Percentiles rank a stretch among this genome's conserved stretches.
phyloP scores from a whole-genome alignment of 2,113 vertebrate genomes.

The Todiramphus chloris region DNA sequence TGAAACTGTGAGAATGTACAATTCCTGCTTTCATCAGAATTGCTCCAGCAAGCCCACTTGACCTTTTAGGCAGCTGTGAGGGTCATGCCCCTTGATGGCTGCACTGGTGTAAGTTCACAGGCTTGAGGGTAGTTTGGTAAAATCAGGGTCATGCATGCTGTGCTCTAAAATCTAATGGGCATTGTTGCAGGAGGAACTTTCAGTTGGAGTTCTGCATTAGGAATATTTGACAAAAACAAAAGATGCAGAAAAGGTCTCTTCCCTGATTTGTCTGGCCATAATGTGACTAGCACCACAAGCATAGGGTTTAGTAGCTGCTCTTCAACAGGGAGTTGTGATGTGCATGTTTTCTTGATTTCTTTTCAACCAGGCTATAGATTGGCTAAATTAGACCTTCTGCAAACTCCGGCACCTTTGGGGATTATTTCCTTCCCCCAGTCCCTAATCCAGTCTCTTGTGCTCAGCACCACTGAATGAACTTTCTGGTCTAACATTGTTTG shows the following conservation, averaged over 20 bases:
- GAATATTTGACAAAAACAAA: background rate
- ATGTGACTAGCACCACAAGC: no score
- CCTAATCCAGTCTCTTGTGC: fast-evolving
- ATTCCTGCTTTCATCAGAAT: background rate
- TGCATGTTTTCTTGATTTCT: background rate
- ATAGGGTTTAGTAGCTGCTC: background rate
- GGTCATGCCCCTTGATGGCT: background rate
- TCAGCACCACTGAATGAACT: background rate
- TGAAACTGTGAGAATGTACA: background rate
- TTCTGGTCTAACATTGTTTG: background rate
- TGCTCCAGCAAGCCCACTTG: background rate
- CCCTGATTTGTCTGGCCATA: background rate
- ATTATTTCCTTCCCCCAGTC: background rate
- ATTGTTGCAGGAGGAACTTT: background rate
- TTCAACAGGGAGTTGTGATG: background rate
- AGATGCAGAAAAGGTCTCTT: background rate
- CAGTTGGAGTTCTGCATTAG: background rate
- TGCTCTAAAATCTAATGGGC: background rate
- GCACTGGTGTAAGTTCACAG: background rate
- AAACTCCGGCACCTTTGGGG: background rate
- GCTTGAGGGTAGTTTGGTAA: background rate
- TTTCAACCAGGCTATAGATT: background rate
- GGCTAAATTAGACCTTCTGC: background rate
- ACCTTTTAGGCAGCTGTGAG: background rate
- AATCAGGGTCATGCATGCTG: background rate